Conservation (phyloP, 2,888 invertebrate species). For the Trichogramma dendrolimi region DNA sequence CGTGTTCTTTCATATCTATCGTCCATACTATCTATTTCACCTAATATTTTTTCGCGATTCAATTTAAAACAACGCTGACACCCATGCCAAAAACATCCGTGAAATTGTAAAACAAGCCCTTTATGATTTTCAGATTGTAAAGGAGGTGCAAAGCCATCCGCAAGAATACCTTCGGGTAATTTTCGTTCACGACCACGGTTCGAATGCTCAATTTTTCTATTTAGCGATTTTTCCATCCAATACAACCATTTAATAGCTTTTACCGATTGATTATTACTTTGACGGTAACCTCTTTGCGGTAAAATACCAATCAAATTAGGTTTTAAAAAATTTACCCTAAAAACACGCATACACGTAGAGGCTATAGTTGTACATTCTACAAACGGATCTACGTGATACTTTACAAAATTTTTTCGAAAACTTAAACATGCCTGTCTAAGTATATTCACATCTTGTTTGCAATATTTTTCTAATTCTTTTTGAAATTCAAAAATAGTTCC, state of each 20-base stretch:
- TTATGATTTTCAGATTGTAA: background rate
- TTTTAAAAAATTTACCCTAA: background rate
- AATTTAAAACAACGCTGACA: background rate
- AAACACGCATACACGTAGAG: background rate
- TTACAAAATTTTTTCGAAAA: conserved; percentile 29
- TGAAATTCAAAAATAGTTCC: conserved; percentile 25
- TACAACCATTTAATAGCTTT: conserved; percentile 3
- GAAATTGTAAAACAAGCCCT: background rate
- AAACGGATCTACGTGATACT: conserved; percentile 31
- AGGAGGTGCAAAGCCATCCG: background rate
- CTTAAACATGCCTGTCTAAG: conserved; percentile 28
- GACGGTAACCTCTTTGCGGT: background rate
- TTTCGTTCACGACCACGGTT: background rate
- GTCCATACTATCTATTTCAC: background rate
- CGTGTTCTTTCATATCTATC: background rate
- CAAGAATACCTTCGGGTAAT: background rate
- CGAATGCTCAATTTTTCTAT: background rate
- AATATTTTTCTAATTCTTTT: conserved; percentile 31
- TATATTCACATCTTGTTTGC: conserved; percentile 23
- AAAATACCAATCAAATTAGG: conserved; percentile 3
- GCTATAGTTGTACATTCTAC: conserved; percentile 3
- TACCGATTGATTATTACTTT: background rate
- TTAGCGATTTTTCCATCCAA: conserved; percentile 4
- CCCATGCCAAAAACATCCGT: background rate
- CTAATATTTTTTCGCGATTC: background rate